These are phyloP conservation scores for Campoletis sonorensis DNA, from an alignment of 1,140 invertebrate species.

Conservation along the genomic window DNA sequence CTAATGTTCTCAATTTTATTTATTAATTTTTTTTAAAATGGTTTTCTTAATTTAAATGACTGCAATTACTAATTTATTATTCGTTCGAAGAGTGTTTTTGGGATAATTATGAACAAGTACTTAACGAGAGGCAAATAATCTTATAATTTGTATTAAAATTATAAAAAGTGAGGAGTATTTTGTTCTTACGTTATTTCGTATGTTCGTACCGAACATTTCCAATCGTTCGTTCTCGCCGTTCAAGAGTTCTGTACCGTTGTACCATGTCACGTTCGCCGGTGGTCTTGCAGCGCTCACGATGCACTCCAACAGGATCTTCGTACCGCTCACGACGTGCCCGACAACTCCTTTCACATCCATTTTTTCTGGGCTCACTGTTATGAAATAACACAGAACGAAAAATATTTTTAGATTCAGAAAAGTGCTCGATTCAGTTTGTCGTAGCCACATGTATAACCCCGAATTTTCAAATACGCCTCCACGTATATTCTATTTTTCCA, in stretches of 20 bases:
- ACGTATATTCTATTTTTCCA: neutral
- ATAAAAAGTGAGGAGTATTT: conserved; percentile 14
- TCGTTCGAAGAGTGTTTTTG: neutral
- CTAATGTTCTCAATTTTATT: too few relatives aligned
- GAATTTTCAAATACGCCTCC: neutral
- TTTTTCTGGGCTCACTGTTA: conserved; percentile 86
- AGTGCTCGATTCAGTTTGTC: conserved; percentile 13
- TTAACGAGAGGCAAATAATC: neutral
- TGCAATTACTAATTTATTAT: too few relatives aligned
- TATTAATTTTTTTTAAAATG: too few relatives aligned
- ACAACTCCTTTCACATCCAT: conserved; percentile 85
- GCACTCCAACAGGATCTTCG: conserved; percentile 86
- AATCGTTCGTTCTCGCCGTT: conserved; percentile 72
- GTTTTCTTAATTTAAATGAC: too few relatives aligned
- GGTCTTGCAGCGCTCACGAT: conserved; percentile 86
- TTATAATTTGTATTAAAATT: neutral
- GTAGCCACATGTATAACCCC: neutral
- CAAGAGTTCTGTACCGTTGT: conserved; percentile 84
- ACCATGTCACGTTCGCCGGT: conserved; percentile 89
- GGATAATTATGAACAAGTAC: neutral
- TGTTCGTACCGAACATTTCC: conserved; percentile 70
- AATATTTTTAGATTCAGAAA: conserved; percentile 33
- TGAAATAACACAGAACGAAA: conserved; percentile 60
- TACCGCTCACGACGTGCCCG: conserved; percentile 86
- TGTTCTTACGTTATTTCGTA: conserved; percentile 70